These are phyloP conservation scores for Macquaria australasica DNA, from an alignment of 2,113 vertebrate genomes.

Conservation along the genomic window DNA sequence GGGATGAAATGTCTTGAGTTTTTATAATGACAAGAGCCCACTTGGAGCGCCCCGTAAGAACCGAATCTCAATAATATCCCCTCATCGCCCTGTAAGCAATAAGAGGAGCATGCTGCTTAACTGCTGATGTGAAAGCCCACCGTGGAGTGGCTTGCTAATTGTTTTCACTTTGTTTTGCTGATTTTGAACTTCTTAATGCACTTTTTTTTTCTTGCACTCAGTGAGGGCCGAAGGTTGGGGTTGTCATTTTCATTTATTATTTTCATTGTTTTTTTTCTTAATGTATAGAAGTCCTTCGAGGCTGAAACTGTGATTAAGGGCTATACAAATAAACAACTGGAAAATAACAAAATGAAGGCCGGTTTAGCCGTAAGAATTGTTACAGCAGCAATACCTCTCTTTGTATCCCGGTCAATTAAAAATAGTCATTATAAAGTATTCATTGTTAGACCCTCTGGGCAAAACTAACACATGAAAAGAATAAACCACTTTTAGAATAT, in stretches of 20 bases:
- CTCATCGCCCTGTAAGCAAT: constrained; percentile 45
- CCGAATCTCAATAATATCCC: constrained; percentile 52
- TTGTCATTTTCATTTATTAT: constrained; percentile 41
- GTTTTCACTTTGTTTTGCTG: constrained; percentile 58
- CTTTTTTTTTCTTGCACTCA: constrained; percentile 4
- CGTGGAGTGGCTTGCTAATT: constrained; percentile 44
- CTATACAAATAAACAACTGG: constrained; percentile 26
- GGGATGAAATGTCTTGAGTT: constrained; percentile 59
- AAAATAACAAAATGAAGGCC: constrained; percentile 18
- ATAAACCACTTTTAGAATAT: not conserved
- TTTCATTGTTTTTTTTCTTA: constrained; percentile 8
- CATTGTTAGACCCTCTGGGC: not conserved
- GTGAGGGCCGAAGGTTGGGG: constrained; percentile 22
- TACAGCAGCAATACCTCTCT: constrained; percentile 12
- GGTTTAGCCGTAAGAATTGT: not conserved
- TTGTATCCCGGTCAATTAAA: constrained; percentile 23
- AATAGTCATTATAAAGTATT: constrained; percentile 28
- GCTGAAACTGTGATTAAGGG: constrained; percentile 45
- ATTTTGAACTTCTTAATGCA: constrained; percentile 53
- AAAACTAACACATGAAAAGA: constrained; percentile 17
- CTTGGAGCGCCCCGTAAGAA: constrained; percentile 36
- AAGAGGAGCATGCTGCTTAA: constrained; percentile 56
- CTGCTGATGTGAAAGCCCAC: constrained; percentile 54
- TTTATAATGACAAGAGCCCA: constrained; percentile 46
- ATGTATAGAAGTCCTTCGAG: not conserved